A percentile compares a stretch with the other conserved stretches of the same genome.
phyloP scores from a whole-genome alignment of 2,113 vertebrate genomes.

The Jacana jacana region DNA sequence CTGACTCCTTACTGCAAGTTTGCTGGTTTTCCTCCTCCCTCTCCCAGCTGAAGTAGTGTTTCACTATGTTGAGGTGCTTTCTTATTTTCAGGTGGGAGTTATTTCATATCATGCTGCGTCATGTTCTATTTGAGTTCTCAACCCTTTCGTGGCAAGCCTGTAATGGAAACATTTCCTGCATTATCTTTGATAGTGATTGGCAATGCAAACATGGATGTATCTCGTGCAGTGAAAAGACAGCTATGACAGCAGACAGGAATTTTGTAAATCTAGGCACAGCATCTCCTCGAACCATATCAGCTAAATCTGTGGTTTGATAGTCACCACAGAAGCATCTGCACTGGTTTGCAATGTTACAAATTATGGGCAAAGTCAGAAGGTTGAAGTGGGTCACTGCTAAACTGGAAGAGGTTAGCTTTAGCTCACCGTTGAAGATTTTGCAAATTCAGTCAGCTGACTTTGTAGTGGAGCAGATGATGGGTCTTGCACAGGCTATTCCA shows the following conservation, averaged over 20 bases:
- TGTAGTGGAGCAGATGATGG: not conserved
- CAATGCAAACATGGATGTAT: not conserved
- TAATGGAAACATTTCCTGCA: not conserved
- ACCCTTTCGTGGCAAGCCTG: not conserved
- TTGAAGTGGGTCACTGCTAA: conserved; percentile 3
- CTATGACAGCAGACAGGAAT: not conserved
- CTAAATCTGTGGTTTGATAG: not conserved
- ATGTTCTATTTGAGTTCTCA: not conserved
- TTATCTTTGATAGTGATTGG: not conserved
- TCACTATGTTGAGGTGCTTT: not conserved
- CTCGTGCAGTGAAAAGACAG: not conserved
- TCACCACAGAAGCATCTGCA: not conserved
- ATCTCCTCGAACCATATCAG: not conserved
- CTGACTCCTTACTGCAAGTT: not conserved
- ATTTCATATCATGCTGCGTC: not conserved
- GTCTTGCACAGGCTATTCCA: not conserved
- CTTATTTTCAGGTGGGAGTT: not conserved
- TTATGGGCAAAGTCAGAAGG: not conserved
- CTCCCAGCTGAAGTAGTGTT: not conserved
- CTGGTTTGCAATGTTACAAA: not conserved
- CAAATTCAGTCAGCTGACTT: not conserved
- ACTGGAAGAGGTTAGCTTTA: conserved; percentile 11
- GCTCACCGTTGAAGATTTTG: not conserved
- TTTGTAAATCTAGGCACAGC: not conserved
- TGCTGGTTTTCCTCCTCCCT: not conserved